phyloP scores from a whole-genome alignment of 2,797 vertebrate species.

The Valencia hispanica region DNA sequence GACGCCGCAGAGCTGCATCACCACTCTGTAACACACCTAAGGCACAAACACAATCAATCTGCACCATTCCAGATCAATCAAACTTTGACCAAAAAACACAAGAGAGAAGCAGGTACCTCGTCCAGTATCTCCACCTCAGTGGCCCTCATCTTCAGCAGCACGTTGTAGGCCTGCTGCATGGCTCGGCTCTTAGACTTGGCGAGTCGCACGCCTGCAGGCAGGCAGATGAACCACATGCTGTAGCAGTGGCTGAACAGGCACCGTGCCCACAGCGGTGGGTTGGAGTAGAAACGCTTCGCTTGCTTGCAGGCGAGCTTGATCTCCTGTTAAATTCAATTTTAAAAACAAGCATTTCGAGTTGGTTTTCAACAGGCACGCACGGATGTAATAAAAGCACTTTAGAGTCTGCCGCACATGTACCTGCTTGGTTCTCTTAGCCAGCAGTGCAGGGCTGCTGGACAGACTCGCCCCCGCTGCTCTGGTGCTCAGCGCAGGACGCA shows the following conservation, averaged over 20 bases:
- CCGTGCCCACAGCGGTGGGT: slow-evolving; percentile 91
- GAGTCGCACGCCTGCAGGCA: slow-evolving; percentile 88
- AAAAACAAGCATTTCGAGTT: neutral
- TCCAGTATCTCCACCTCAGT: slow-evolving; percentile 93
- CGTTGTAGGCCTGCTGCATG: slow-evolving; percentile 92
- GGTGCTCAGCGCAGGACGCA: slow-evolving; percentile 85
- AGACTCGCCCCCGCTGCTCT: slow-evolving; percentile 84
- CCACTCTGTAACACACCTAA: slow-evolving; percentile 96
- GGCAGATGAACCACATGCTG: slow-evolving; percentile 98
- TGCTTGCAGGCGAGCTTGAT: slow-evolving; percentile 95
- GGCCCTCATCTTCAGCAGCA: slow-evolving; percentile 93
- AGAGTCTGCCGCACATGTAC: slow-evolving; percentile 56
- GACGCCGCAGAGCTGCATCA: slow-evolving; percentile 97
- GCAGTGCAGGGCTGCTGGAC: slow-evolving; percentile 92
- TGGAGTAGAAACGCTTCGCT: slow-evolving; percentile 89
- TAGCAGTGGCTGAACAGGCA: slow-evolving; percentile 96
- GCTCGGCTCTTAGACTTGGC: slow-evolving; percentile 89
- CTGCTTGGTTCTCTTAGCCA: slow-evolving; percentile 98
- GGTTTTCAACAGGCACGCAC: neutral
- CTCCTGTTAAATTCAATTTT: slow-evolving; percentile 79
- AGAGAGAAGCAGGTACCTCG: slow-evolving; percentile 79
- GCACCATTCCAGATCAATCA: neutral
- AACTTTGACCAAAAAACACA: neutral
- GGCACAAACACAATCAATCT: neutral
- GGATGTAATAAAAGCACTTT: neutral